Evolutionary conservation across 2,888 invertebrate genomes (phyloP), one percentile per base, ranked within the genome.

Genomic region (Apotomis capreana): DNA sequence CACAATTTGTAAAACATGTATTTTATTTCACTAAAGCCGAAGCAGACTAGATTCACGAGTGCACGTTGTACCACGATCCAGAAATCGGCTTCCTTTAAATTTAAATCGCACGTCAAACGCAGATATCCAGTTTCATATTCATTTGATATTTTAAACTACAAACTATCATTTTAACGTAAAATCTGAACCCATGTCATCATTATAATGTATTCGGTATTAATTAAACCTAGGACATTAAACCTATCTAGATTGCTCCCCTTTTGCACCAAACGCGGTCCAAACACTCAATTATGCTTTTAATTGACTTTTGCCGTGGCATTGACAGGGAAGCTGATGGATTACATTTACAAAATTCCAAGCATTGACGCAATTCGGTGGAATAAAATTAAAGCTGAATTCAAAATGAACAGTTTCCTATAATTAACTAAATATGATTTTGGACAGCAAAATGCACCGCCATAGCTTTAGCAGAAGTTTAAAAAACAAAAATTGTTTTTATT

Each of bases 231-330:
- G 52, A 13, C 15, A 37, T 54, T 63, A 70, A 65, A 70, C 54
- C 10, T 13, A 70, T 70, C 60, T 70, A 51, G 69, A 69, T 63
- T 58, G 61, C 40, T 59, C 44, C 62, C 62, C 26, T 60, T 65
- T 69, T 9, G 4, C 44, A 37, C 57, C 67, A 65, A 73, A 74
- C 78, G 76, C 77, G 40, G 84, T 8, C 49, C 80, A 85, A 88
- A 87, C 83, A 86, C 85, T 86, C 88, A 87, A 90, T 90, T 90
- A 89, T 86, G 84, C 87, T 89, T 89, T 89, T 89, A 90, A 90
- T 90, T 89, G 88, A 87, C 81, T 84, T 81, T 81, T 77, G 83
- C 81, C 81, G 84, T 89, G 88, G 83, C 83, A 86, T 85, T 89
- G 90, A 88, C 89, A 83, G 82, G 83, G 81, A 80, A 81, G 82